phyloP scores from a whole-genome alignment of 2,113 vertebrate species.

The Indicator maculatus region DNA sequence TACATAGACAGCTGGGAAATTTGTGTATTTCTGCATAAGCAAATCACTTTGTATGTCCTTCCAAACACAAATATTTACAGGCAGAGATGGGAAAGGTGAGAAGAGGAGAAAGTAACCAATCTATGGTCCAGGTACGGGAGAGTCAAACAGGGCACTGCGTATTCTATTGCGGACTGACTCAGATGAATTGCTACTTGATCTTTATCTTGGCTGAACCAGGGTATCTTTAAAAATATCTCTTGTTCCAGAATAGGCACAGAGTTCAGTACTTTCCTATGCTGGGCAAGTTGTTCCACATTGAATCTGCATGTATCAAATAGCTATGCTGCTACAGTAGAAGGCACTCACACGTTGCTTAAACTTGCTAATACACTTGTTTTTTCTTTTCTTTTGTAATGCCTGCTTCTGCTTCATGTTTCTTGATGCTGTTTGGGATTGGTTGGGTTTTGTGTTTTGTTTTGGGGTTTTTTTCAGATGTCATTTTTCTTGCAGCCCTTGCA shows the following conservation, averaged over 20 bases:
- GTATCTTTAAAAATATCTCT: constrained; percentile 70
- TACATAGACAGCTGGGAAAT: not conserved
- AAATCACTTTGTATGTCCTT: not conserved
- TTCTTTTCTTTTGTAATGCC: not conserved
- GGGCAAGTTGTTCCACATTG: constrained; percentile 22
- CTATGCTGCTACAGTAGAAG: not conserved
- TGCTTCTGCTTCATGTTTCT: not conserved
- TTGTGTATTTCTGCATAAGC: not conserved
- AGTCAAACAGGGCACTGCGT: constrained; percentile 46
- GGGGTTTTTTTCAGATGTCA: not conserved
- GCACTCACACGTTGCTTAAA: constrained; percentile 37
- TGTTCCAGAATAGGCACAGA: constrained; percentile 61
- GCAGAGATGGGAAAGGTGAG: constrained; percentile 43
- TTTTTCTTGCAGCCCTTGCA: not conserved
- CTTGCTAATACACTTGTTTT: not conserved
- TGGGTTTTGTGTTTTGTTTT: not conserved
- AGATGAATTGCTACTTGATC: constrained; percentile 43
- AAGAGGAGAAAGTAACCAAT: constrained; percentile 20
- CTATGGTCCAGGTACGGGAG: not conserved
- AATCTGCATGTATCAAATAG: constrained; percentile 57
- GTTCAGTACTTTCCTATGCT: constrained; percentile 71
- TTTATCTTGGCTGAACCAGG: constrained; percentile 14
- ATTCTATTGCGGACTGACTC: constrained; percentile 47
- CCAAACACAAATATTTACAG: constrained; percentile 31
- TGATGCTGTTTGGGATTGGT: not conserved